These are phyloP conservation scores for Oreohelix idahoensis DNA, from an alignment of 1,140 invertebrate genomes.

Conservation along the genomic window DNA sequence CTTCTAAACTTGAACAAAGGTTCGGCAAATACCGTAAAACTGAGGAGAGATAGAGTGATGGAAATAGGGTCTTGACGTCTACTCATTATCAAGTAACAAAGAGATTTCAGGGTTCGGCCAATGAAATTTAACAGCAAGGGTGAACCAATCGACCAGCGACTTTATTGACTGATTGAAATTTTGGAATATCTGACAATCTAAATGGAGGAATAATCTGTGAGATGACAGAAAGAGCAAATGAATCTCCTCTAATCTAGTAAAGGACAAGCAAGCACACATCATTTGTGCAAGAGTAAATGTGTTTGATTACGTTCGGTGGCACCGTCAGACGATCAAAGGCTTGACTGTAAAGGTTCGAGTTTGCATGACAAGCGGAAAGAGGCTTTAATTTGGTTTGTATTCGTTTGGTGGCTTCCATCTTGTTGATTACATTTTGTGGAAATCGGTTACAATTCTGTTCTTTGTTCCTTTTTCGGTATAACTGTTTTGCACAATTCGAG, in stretches of 20 bases:
- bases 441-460: too few relatives aligned
- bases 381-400: not conserved
- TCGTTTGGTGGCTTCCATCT: not conserved
- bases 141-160: not conserved
- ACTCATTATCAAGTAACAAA: too few relatives aligned
- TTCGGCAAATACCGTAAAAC: too few relatives aligned
- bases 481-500: too few relatives aligned
- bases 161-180: not conserved
- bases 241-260: conserved; percentile 11
- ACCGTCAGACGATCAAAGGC: not conserved
- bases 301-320: not conserved
- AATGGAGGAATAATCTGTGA: not conserved
- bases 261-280: not conserved
- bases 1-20: too few relatives aligned
- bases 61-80: too few relatives aligned
- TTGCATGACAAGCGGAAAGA: not conserved
- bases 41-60: too few relatives aligned
- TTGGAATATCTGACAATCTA: not conserved
- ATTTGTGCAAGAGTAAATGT: not conserved
- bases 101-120: too few relatives aligned
- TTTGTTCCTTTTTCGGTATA: too few relatives aligned
- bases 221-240: not conserved
- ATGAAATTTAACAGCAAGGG: not conserved
- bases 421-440: not conserved
- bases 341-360: not conserved